Evolutionary conservation across 2,888 invertebrate genomes (phyloP), one percentile per base, ranked within the genome.

Genomic region (Autographa gamma): DNA sequence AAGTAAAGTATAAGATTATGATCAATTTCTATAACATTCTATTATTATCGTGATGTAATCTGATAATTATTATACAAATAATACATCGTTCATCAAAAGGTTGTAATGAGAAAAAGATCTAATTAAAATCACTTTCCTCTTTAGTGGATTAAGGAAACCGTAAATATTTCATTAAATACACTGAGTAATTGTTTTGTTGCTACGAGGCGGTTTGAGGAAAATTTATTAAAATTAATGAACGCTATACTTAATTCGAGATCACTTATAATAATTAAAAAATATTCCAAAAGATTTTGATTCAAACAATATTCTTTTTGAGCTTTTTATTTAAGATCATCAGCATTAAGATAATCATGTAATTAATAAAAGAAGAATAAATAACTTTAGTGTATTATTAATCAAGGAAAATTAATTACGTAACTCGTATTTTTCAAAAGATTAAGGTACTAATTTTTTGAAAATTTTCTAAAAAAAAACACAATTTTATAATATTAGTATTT

Each of bases 201-300:
- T 80, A 75, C 74, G 71, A 82, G 71, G 77, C 60, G 58, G 60
- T 79, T 62, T 64, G 58, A 63, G 66, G 74, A 79, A 82, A 77
- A 78, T 77, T n/a, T 82, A 82, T 83, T 85, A 81, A 81, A 83
- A 78, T 82, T 77, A 84, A 86, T 74, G 74, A 86, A 74, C 77
- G 66, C 74, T 64, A 78, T 81, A 77, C 73, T 80, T 83, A 78
- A 84, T 83, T 82, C 74, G 81, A 65, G 64, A 69, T 79, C 68
- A 73, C 74, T 81, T 78, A 74, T 19, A 65, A 52, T 70, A 75
- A 73, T 78, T 78, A 71, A 63, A 73, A 60, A 71, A 77, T 74
- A 75, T 76, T 73, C 64, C 25, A 74, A 64, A 34, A 74, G 65
- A 66, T 78, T 78, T 64, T 75, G 64, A 79, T 69, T 78, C 74